Evolutionary conservation across 2,797 vertebrate species (phyloP), one percentile per base, ranked within the genome.

Genomic region (Channa striata): DNA sequence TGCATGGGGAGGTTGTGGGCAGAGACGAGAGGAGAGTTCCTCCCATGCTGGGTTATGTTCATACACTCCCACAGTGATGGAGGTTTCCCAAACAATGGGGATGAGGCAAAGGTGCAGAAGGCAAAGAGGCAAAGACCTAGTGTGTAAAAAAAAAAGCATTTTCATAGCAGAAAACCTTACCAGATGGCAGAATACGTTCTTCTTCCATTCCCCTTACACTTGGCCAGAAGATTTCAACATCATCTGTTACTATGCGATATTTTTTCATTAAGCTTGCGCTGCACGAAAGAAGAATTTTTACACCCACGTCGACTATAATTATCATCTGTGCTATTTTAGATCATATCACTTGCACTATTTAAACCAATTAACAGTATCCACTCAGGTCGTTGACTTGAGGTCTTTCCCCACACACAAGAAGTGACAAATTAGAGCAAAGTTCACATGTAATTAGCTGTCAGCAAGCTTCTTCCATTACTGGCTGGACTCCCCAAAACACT

Each of bases 21-120:
- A 49, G 68, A 67, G 76, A 82, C 58, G 86, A 86, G 82, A 69
- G 51, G 74, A 88, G 77, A 76, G 66, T 65, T 82, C 88, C 78
- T 80, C 68, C 81, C 87, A 80, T 56, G 81, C 89, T 83, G 90
- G 68, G 83, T 81, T 62, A 81, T 88, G 76, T 83, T 69, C 77
- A 76, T 64, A 19, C 77, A 60, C 69, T 77, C 85, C 85, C 80
- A 74, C 68, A 59, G 81, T 3, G 83, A 85, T 84, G 87, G 87
- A 88, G 89, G 77, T 84, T 89, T 90, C 89, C 87, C 58, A 84
- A 79, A 82, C 77, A 77, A 78, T 70, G 20, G 42, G 33, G 46
- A 39, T 59, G 56, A 73, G 77, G 66, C 1, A 5, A 23, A 59
- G 61, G 59, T 54, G 62, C 60, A 77, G 77, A 77, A 57, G 78